Conservation (phyloP, 2,888 invertebrate genomes). For the Synanthedon myopaeformis region DNA sequence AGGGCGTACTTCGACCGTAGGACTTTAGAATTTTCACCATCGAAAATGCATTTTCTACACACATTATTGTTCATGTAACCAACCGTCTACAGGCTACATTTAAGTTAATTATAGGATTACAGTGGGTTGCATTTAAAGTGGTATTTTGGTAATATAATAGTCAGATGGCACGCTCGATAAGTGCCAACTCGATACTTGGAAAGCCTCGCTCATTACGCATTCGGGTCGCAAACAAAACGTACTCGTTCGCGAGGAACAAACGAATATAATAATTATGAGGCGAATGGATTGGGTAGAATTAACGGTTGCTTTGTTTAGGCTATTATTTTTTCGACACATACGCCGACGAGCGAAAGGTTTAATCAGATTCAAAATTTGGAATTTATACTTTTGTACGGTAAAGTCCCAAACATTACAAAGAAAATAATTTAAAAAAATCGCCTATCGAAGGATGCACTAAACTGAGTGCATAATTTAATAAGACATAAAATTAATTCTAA, state of each 20-base stretch:
- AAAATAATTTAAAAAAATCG: too few species aligned
- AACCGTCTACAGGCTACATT: conserved; percentile 40
- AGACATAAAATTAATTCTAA: too few species aligned
- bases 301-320: conserved; percentile 33
- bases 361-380: conserved; percentile 3
- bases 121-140: conserved; percentile 59
- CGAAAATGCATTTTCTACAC: conserved; percentile 61
- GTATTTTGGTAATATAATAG: conserved; percentile 69
- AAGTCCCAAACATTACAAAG: too few species aligned
- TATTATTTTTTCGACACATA: conserved; percentile 33
- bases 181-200: conserved; percentile 58
- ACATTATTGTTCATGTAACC: conserved; percentile 48
- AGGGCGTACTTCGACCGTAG: conserved; percentile 35
- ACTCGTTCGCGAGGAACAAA: conserved; percentile 51
- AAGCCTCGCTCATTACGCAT: conserved; percentile 61
- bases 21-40: conserved; percentile 50
- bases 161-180: conserved; percentile 68
- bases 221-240: conserved; percentile 53
- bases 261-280: conserved; percentile 65
- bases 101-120: conserved; percentile 67
- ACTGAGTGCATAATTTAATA: too few species aligned
- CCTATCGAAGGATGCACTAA: too few species aligned
- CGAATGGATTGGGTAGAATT: conserved; percentile 54
- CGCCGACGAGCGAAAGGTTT: conserved; percentile 11
- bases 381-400: too few species aligned